These are phyloP conservation scores for Odocoileus virginianus DNA, from an alignment of 2,113 vertebrate species.

Conservation along the genomic window DNA sequence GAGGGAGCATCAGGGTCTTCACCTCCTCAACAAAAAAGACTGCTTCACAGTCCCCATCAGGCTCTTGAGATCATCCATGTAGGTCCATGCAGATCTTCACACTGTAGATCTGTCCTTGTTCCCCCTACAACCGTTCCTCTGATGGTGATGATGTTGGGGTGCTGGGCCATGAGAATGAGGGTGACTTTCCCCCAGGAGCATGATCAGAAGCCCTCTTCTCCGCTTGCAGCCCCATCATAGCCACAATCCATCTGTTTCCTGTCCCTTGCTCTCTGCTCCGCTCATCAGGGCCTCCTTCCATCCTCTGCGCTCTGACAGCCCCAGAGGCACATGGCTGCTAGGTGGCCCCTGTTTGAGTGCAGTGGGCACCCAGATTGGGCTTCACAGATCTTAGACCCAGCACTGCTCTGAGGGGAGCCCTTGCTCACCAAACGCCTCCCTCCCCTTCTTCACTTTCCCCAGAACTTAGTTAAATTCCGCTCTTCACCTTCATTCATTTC, in stretches of 20 bases:
- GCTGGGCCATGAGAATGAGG: not conserved
- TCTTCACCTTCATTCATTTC: not conserved
- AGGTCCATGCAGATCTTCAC: not conserved
- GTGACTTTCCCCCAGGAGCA: not conserved
- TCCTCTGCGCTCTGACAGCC: accelerated
- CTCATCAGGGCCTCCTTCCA: not conserved
- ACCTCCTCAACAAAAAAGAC: not conserved
- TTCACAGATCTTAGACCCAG: not conserved
- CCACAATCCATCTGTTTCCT: not conserved
- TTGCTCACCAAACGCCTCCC: not conserved
- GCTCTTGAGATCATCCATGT: not conserved
- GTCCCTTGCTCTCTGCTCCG: not conserved
- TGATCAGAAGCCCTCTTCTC: not conserved
- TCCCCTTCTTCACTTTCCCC: not conserved
- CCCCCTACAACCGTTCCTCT: not conserved
- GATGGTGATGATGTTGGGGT: not conserved
- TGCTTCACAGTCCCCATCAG: not conserved
- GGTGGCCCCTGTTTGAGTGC: not conserved
- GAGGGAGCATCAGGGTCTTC: not conserved
- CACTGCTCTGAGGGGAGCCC: not conserved
- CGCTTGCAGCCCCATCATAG: not conserved
- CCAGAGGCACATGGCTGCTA: not conserved
- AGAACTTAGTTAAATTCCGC: not conserved
- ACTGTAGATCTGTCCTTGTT: not conserved
- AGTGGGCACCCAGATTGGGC: not conserved